Percentiles rank a stretch among this genome's conserved stretches.
Conservation (phyloP, 30 jellyfish, hydroid and myxozoan genomes). For the Calvadosia cruxmelitensis region DNA sequence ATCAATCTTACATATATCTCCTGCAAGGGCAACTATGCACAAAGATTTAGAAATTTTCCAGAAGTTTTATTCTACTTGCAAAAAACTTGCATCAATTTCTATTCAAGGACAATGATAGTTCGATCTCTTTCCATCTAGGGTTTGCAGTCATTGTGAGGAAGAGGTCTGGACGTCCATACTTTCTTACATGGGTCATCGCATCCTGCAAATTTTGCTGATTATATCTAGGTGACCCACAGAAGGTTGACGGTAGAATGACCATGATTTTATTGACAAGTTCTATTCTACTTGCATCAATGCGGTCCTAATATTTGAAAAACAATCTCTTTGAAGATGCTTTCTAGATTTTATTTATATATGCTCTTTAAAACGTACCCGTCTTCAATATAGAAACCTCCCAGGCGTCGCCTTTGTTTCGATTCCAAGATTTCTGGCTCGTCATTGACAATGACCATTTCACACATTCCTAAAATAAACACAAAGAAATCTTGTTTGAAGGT, state of each 20-base stretch:
- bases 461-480: constrained; percentile 53
- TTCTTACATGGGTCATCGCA: constrained; percentile 39
- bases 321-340: no score
- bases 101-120: no score
- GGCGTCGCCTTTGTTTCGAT: constrained; percentile 39
- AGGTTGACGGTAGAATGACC: constrained; percentile 40
- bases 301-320: no score
- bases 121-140: constrained; percentile 55
- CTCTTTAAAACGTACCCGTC: constrained; percentile 28
- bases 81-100: no score
- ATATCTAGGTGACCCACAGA: constrained; percentile 22
- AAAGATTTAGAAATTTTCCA: no score
- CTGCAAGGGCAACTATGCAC: no score
- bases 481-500: not conserved
- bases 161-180: constrained; percentile 34
- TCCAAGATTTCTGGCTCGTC: constrained; percentile 72
- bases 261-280: no score
- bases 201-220: constrained; percentile 30
- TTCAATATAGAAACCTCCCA: constrained; percentile 43
- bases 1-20: no score
- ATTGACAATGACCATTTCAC: constrained; percentile 90
- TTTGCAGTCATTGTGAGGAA: constrained; percentile 44
- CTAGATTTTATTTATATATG: no score
- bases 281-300: no score
- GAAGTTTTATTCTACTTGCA: no score